A percentile compares a stretch with the other conserved stretches of the same genome.
These are phyloP conservation scores for Sternarchorhynchus goeldii DNA, from an alignment of 2,797 vertebrate species.

Conservation along the genomic window DNA sequence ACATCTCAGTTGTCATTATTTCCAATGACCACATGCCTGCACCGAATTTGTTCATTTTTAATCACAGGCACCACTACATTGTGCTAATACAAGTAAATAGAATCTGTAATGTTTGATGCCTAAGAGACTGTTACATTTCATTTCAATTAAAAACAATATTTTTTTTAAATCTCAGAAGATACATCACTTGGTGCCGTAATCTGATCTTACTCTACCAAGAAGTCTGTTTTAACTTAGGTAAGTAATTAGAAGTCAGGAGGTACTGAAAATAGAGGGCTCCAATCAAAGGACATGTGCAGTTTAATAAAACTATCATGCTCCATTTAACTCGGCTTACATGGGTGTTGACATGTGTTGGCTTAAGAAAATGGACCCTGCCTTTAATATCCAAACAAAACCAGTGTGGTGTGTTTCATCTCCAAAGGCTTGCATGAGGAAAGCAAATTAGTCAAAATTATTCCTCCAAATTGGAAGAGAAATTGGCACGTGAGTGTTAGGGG, in stretches of 20 bases:
- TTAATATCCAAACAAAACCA: slow-evolving; percentile 60
- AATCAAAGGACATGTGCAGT: slow-evolving; percentile 63
- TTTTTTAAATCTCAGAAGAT: neutral
- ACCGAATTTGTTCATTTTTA: slow-evolving; percentile 54
- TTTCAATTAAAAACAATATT: neutral
- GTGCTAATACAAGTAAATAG: slow-evolving; percentile 15
- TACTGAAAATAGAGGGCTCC: slow-evolving; percentile 57
- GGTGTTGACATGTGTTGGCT: slow-evolving; percentile 67
- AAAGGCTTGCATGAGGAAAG: slow-evolving; percentile 61
- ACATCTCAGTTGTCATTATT: slow-evolving; percentile 49
- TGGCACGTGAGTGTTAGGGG: slow-evolving; percentile 61
- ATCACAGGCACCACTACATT: slow-evolving; percentile 13
- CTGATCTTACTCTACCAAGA: neutral
- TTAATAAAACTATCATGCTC: slow-evolving; percentile 66
- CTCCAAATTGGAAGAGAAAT: slow-evolving; percentile 61
- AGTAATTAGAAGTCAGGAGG: slow-evolving; percentile 57
- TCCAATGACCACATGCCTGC: slow-evolving; percentile 51
- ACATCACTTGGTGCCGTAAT: neutral
- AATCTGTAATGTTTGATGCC: neutral
- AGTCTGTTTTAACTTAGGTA: slow-evolving; percentile 43
- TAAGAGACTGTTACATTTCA: neutral
- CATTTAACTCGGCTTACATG: slow-evolving; percentile 64
- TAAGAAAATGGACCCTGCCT: slow-evolving; percentile 63
- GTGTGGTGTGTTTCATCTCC: slow-evolving; percentile 53
- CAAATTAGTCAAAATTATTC: slow-evolving; percentile 70